These are phyloP conservation scores for Silurus meridionalis DNA, from an alignment of 2,113 vertebrate species.

Conservation along the genomic window DNA sequence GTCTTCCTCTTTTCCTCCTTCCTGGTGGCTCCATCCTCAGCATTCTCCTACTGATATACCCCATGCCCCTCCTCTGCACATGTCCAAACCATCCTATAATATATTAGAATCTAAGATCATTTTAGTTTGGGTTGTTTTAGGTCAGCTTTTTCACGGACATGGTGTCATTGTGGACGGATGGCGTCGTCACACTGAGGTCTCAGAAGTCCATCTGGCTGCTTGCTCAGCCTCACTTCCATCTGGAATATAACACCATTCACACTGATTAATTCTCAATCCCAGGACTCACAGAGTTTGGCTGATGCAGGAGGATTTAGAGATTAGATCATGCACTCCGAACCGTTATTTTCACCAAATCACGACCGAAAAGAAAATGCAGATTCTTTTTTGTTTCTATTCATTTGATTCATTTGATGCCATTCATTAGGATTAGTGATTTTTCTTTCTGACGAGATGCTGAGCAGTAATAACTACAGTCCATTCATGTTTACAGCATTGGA, in stretches of 20 bases:
- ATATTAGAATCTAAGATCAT: too few species aligned
- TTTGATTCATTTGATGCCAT: not conserved
- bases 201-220: slow-evolving; percentile 42
- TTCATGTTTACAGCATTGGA: not conserved
- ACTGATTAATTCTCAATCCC: slow-evolving; percentile 53
- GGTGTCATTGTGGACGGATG: slow-evolving; percentile 14
- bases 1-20: too few species aligned
- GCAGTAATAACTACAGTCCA: not conserved
- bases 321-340: slow-evolving; percentile 21
- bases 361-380: not conserved
- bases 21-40: too few species aligned
- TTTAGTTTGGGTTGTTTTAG: slow-evolving; percentile 9
- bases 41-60: too few species aligned
- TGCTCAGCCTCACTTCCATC: slow-evolving; percentile 37
- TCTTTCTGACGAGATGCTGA: not conserved
- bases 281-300: slow-evolving; percentile 31
- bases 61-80: too few species aligned
- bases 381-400: too few species aligned
- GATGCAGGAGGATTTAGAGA: slow-evolving; percentile 39
- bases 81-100: too few species aligned
- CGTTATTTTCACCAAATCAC: not conserved
- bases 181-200: slow-evolving; percentile 17
- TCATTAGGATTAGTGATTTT: not conserved
- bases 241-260: slow-evolving; percentile 39
- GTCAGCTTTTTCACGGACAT: not conserved